These are phyloP conservation scores for Hafferia zeledoni DNA, from an alignment of 2,797 vertebrate genomes.

Conservation along the genomic window DNA sequence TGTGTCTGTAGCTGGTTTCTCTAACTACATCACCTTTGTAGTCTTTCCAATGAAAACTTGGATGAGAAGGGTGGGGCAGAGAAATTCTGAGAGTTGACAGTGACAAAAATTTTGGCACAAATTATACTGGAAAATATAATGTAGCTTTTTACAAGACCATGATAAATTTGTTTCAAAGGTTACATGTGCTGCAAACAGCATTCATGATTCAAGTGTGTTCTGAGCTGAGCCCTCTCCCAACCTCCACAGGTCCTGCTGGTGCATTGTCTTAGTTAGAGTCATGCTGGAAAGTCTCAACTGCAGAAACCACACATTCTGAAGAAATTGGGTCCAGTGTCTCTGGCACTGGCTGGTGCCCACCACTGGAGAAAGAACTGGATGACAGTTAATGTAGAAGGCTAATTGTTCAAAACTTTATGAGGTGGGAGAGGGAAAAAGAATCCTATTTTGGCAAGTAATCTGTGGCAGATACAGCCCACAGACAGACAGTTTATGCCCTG, in stretches of 20 bases:
- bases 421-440: not conserved
- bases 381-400: not conserved
- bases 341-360: conserved; percentile 11
- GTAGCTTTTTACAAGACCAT: not conserved
- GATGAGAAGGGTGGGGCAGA: not conserved
- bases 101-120: not conserved
- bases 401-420: conserved; percentile 25
- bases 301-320: not conserved
- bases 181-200: not conserved
- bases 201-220: not conserved
- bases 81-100: not conserved
- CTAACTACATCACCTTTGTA: conserved; percentile 33
- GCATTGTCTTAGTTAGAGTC: not conserved
- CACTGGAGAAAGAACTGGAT: not conserved
- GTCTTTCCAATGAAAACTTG: conserved; percentile 34
- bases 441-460: conserved; percentile 4
- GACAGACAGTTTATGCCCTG: not conserved
- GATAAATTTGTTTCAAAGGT: not conserved
- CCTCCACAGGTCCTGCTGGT: not conserved
- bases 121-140: not conserved
- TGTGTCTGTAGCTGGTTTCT: conserved; percentile 17
- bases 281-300: not conserved
- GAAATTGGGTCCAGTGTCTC: not conserved
- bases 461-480: not conserved
- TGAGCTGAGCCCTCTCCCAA: not conserved